A percentile compares a stretch with the other conserved stretches of the same genome.
These are phyloP conservation scores for Caligus rogercresseyi DNA, from an alignment of 1,140 invertebrate genomes.

Conservation along the genomic window DNA sequence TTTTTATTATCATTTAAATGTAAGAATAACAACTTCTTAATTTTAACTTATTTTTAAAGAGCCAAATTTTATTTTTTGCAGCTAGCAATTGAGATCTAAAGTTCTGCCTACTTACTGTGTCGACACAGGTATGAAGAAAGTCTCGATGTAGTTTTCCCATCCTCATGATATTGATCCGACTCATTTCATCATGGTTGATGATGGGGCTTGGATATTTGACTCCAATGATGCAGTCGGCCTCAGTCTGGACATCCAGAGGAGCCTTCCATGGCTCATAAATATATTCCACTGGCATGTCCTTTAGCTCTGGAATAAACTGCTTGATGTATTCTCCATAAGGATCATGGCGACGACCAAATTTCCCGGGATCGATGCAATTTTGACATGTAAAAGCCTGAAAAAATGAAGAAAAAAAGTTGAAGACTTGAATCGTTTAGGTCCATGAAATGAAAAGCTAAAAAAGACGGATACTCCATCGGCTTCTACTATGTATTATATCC, in stretches of 20 bases:
- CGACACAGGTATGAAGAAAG: not conserved
- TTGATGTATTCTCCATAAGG: conserved; percentile 47
- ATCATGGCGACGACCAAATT: conserved; percentile 47
- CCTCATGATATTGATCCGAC: conserved; percentile 27
- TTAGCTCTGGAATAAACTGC: conserved; percentile 33
- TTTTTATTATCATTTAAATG: no score
- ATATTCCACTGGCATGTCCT: conserved; percentile 31
- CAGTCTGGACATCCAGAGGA: conserved; percentile 30
- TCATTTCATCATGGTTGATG: conserved; percentile 30
- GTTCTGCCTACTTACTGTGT: conserved; percentile 10
- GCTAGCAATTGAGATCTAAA: no score
- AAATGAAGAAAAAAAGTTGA: conserved; percentile 24
- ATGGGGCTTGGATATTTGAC: conserved; percentile 33
- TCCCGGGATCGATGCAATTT: conserved; percentile 45
- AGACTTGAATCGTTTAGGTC: no score
- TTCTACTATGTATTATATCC: no score
- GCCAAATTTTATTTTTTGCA: no score
- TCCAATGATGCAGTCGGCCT: conserved; percentile 31
- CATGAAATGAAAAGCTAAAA: conserved; percentile 25
- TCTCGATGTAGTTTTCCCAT: conserved; percentile 24
- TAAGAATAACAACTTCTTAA: no score
- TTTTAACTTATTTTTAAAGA: no score
- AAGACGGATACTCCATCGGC: not conserved
- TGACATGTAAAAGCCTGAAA: conserved; percentile 24
- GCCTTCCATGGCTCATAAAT: conserved; percentile 36